Conservation (phyloP, 2,113 vertebrate species). For the Mastomys natalensis region DNA sequence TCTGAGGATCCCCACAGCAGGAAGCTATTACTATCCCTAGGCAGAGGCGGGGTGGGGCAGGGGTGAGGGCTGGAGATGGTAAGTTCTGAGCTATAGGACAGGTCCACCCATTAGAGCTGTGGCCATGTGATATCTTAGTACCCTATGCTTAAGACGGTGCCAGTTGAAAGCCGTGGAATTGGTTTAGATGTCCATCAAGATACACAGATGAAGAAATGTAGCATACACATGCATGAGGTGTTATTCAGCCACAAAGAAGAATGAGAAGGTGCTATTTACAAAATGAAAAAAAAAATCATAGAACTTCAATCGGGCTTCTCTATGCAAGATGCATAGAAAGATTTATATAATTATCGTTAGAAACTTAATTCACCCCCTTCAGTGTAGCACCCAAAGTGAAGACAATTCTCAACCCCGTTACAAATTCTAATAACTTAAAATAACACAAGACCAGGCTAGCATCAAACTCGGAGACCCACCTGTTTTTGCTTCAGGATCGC, state of each 20-base stretch:
- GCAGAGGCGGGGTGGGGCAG: neutral
- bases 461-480: neutral
- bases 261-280: neutral
- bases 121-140: neutral
- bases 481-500: neutral
- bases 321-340: neutral
- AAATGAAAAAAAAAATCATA: neutral
- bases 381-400: constrained; percentile 15
- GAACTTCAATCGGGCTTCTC: neutral
- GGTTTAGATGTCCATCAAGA: neutral
- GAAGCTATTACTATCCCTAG: neutral
- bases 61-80: neutral
- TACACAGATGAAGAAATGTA: neutral
- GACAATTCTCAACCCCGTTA: constrained; percentile 26
- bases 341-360: neutral
- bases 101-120: neutral
- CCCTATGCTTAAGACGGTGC: neutral
- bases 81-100: neutral
- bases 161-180: accelerated
- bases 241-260: neutral
- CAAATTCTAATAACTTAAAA: neutral
- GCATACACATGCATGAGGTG: too few relatives aligned
- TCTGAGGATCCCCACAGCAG: neutral
- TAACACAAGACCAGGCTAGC: constrained; percentile 8
- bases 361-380: neutral